Evolutionary conservation across 2,888 invertebrate genomes (phyloP), one percentile per base, ranked within the genome.

Genomic region (Ennomos fuscantarius): DNA sequence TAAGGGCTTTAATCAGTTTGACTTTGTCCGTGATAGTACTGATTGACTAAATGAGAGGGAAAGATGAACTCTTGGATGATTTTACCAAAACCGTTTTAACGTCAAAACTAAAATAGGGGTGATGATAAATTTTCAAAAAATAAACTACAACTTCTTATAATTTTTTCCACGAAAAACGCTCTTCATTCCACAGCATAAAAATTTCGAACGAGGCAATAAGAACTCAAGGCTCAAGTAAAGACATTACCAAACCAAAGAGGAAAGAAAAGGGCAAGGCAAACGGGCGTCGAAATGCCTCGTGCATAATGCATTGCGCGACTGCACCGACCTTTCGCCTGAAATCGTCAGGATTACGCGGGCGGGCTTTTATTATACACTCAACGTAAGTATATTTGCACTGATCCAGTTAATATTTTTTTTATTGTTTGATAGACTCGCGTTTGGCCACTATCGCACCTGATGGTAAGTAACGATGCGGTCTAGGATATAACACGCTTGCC

Each of bases 261-360:
- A 61, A 62, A 60, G 55, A 53, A 60, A 56, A 61, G 62, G 66
- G 56, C 53, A 72, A 69, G 71, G 73, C 73, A 76, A 78, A 75
- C 77, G 74, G 71, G 78, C 74, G 81, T 77, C 74, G 80, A 81
- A 82, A 82, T 82, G 80, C 79, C 82, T 84, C 67, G 72, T 86
- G 80, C 86, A 86, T 86, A 78, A 86, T 86, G 85, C 86, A 86
- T 84, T 73, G 81, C 74, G 77, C 60, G 66, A 74, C 76, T 82
- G 81, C 81, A 77, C 69, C 76, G 72, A 80, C 81, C 82, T 82
- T 80, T 80, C 13, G 40, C 57, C 24, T 12, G 44, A 37, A 47
- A 47, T 51, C 46, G 55, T 37, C 50, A 40, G 56, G 56, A 56
- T 56, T 56, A 56, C 56, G 51, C 51, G 37, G 36, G 51, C 31